Evolutionary conservation across 2,113 vertebrate species (phyloP).

Genomic region (Cinclus mexicanus): DNA sequence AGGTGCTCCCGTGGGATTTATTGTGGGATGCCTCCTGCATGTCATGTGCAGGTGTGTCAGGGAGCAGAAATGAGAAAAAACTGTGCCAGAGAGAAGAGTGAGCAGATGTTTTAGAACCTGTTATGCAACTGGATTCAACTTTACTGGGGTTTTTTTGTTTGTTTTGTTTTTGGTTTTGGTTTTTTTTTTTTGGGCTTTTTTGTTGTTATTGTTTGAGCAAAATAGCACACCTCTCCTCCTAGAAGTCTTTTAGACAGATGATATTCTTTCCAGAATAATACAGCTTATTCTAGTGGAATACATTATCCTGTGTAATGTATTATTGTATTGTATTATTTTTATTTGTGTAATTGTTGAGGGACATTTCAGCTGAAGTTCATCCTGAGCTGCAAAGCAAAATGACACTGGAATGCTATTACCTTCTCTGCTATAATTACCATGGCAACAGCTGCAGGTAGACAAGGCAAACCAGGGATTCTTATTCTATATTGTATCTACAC

Average conservation of each 20-base stretch:
- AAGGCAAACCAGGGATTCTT: not conserved
- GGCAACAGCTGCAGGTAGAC: constrained; percentile 61
- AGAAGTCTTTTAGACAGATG: not conserved
- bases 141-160: not conserved
- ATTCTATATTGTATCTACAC: not conserved
- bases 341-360: constrained; percentile 22
- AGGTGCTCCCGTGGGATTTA: not conserved
- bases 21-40: not conserved
- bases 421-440: constrained; percentile 48
- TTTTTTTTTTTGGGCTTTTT: not conserved
- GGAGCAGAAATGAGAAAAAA: not conserved
- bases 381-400: not conserved
- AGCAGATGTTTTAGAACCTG: constrained; percentile 25
- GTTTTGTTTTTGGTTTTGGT: not conserved
- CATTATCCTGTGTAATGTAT: too few species aligned
- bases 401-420: not conserved
- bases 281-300: not conserved
- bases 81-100: not conserved
- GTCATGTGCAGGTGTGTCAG: not conserved
- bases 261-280: not conserved
- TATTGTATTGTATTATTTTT: constrained; percentile 1
- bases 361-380: not conserved
- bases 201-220: not conserved
- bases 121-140: constrained; percentile 36
- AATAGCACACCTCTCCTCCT: not conserved